phyloP scores from a whole-genome alignment of 2,113 vertebrate species.

The Cyprinodon brontotheroides region DNA sequence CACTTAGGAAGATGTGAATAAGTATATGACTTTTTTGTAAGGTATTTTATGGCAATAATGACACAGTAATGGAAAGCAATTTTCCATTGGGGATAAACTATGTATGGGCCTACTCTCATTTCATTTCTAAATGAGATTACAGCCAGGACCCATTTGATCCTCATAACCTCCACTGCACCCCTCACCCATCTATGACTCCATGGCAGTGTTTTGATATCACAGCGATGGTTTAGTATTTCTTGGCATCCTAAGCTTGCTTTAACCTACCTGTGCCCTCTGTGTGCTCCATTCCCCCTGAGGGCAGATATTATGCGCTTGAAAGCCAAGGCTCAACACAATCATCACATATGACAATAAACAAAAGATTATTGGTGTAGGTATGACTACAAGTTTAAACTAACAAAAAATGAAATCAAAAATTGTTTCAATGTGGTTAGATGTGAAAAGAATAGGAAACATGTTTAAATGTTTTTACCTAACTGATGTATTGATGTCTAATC shows the following conservation, averaged over 20 bases:
- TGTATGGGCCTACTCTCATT: conserved; percentile 23
- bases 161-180: conserved; percentile 53
- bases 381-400: too few species aligned
- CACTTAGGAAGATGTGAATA: background rate
- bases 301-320: conserved; percentile 46
- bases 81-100: conserved; percentile 6
- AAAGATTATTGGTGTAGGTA: background rate
- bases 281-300: conserved; percentile 17
- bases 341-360: background rate
- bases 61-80: background rate
- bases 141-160: conserved; percentile 43
- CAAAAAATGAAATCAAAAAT: too few species aligned
- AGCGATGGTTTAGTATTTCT: conserved; percentile 62
- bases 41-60: background rate
- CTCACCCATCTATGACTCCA: conserved; percentile 53
- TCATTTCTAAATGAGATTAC: conserved; percentile 60
- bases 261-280: conserved; percentile 37
- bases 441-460: too few species aligned
- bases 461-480: too few species aligned
- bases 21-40: background rate
- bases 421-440: too few species aligned
- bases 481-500: too few species aligned
- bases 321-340: conserved; percentile 18
- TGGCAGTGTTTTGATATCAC: conserved; percentile 51
- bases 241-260: conserved; percentile 29